phyloP scores from a whole-genome alignment of 1,140 invertebrate species.

The Tetraneura akinire region DNA sequence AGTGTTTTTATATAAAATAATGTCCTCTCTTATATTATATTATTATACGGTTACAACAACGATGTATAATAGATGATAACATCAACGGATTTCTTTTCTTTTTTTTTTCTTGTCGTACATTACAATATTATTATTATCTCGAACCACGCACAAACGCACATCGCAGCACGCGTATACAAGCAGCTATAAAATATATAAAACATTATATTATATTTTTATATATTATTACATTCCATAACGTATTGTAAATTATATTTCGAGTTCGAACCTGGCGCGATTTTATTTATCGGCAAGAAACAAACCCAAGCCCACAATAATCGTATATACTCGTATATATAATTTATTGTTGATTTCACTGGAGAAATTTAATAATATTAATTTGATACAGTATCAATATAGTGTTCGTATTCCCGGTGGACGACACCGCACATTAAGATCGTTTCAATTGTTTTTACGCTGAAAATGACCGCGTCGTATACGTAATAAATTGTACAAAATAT shows the following conservation, averaged over 20 bases:
- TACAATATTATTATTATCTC: background rate
- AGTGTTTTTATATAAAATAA: conserved; percentile 11
- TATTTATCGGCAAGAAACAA: too few relatives aligned
- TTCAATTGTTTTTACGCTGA: background rate
- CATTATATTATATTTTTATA: background rate
- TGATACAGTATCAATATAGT: background rate
- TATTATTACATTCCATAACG: too few relatives aligned
- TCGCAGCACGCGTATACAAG: background rate
- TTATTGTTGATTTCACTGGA: too few relatives aligned
- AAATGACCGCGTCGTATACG: background rate
- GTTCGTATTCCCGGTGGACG: background rate
- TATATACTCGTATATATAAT: too few relatives aligned
- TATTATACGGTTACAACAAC: too few relatives aligned
- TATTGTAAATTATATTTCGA: background rate
- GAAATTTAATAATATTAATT: background rate
- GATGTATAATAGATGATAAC: conserved; percentile 21
- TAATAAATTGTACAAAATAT: background rate
- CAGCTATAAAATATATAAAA: background rate
- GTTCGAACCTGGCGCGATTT: background rate
- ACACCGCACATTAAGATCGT: background rate
- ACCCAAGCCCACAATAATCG: too few relatives aligned
- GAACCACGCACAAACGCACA: background rate
- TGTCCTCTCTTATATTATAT: too few relatives aligned
- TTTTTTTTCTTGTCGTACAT: background rate
- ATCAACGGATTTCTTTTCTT: background rate